These are phyloP conservation scores for Pseudorasbora parva DNA, from an alignment of 2,113 vertebrate genomes.

Conservation along the genomic window DNA sequence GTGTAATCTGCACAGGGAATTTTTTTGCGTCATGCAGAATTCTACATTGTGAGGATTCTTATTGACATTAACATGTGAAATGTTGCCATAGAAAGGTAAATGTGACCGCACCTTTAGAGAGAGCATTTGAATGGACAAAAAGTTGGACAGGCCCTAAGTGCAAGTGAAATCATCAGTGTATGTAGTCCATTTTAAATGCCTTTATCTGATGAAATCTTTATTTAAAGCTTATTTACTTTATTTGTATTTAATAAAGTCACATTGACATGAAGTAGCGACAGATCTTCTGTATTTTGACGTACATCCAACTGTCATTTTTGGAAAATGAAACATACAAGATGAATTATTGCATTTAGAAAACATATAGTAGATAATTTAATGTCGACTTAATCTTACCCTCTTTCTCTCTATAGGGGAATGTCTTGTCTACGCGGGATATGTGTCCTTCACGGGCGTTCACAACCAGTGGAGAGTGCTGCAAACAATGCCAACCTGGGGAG, in stretches of 20 bases:
- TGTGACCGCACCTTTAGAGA: neutral
- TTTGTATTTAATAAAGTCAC: no score
- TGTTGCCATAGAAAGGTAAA: neutral
- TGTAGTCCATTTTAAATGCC: neutral
- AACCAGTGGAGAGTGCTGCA: slow-evolving; percentile 83
- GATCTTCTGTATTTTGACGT: no score
- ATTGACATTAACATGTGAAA: neutral
- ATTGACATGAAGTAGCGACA: no score
- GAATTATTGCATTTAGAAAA: neutral
- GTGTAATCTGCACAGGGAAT: neutral
- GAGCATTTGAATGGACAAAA: neutral
- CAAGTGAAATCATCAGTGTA: neutral
- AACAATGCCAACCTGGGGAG: slow-evolving; percentile 86
- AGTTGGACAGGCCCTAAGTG: neutral
- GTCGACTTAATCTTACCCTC: neutral
- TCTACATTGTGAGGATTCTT: no score
- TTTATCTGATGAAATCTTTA: neutral
- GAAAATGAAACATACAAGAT: neutral
- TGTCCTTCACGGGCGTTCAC: slow-evolving; percentile 81
- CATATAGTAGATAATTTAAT: neutral
- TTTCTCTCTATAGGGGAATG: slow-evolving; percentile 63
- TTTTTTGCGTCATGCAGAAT: no score
- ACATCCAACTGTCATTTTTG: no score
- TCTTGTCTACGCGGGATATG: slow-evolving; percentile 60
- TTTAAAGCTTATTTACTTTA: neutral